Conservation (phyloP, 92 coral and sea anemone species). For the Ricordea florida region DNA sequence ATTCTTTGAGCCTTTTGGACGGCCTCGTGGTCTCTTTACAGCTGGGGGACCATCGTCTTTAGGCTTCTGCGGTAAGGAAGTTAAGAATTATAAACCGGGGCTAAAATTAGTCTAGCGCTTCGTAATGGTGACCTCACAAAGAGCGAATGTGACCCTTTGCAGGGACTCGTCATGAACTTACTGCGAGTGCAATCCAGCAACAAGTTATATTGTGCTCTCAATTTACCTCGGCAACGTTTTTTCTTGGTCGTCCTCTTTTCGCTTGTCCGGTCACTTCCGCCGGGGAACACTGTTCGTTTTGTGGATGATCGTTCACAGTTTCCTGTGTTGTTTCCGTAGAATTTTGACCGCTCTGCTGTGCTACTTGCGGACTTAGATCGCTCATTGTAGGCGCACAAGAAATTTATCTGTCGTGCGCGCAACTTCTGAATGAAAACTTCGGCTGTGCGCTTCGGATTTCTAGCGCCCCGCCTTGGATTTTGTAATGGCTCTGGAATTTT, state of each 20-base stretch:
- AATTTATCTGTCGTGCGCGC: conserved; percentile 35
- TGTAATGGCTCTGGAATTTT: conserved; percentile 72
- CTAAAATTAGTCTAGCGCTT: conserved; percentile 54
- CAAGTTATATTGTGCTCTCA: background rate
- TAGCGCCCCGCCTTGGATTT: conserved; percentile 57
- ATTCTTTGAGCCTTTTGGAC: conserved; percentile 96
- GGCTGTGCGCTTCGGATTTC: conserved; percentile 45
- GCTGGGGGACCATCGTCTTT: conserved; percentile 74
- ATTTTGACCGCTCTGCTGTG: background rate
- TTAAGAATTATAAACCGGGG: conserved; percentile 21
- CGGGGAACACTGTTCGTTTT: conserved; percentile 26
- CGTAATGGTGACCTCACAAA: conserved; percentile 33
- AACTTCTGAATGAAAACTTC: background rate
- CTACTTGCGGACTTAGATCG: background rate
- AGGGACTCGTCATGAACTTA: background rate
- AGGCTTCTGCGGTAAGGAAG: conserved; percentile 59
- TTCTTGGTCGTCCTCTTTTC: conserved; percentile 83
- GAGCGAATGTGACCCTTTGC: background rate
- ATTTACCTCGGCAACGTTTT: conserved; percentile 73
- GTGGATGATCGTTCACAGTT: conserved; percentile 53
- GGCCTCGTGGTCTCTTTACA: conserved; percentile 82
- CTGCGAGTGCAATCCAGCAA: too few relatives aligned
- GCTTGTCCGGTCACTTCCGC: conserved; percentile 67
- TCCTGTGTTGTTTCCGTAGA: conserved; percentile 40
- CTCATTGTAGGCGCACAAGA: conserved; percentile 50